Percentiles rank a stretch among this genome's conserved stretches.
Conservation (phyloP, 2,888 invertebrate species). For the Adineta ricciae region DNA sequence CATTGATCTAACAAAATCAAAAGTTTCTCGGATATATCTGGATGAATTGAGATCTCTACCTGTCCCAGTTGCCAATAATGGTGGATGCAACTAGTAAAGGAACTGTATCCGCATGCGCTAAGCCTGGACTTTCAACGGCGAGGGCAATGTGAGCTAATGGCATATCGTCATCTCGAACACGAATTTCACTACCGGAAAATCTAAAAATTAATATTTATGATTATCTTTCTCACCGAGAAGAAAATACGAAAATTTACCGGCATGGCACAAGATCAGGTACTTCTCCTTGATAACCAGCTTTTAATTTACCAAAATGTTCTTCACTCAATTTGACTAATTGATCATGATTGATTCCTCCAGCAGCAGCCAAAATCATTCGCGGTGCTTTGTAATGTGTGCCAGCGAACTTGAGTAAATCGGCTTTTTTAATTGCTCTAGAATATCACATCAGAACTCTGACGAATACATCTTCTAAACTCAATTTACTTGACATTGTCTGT, state of each 20-base stretch:
- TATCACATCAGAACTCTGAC: no score
- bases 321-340: constrained; percentile 72
- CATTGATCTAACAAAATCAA: constrained; percentile 57
- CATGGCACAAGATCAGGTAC: constrained; percentile 64
- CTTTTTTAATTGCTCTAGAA: constrained; percentile 47
- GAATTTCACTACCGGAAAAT: constrained; percentile 57
- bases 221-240: no score
- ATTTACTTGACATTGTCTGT: constrained; percentile 72
- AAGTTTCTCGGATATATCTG: not conserved
- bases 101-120: constrained; percentile 93
- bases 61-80: constrained; percentile 70
- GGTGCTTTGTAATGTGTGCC: constrained; percentile 81
- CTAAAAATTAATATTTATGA: not conserved
- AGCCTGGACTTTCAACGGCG: constrained; percentile 86
- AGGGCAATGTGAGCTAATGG: constrained; percentile 85
- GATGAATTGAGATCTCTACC: not conserved
- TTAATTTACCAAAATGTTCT: constrained; percentile 59
- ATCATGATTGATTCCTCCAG: constrained; percentile 73
- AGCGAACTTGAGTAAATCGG: constrained; percentile 62
- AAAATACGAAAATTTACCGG: constrained; percentile 49
- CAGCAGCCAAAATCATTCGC: constrained; percentile 83
- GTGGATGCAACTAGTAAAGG: constrained; percentile 96
- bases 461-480: not conserved
- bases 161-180: constrained; percentile 81
- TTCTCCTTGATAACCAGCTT: constrained; percentile 52